Evolutionary conservation across 2,888 invertebrate genomes (phyloP).

Genomic region (Pediacus dermestoides): DNA sequence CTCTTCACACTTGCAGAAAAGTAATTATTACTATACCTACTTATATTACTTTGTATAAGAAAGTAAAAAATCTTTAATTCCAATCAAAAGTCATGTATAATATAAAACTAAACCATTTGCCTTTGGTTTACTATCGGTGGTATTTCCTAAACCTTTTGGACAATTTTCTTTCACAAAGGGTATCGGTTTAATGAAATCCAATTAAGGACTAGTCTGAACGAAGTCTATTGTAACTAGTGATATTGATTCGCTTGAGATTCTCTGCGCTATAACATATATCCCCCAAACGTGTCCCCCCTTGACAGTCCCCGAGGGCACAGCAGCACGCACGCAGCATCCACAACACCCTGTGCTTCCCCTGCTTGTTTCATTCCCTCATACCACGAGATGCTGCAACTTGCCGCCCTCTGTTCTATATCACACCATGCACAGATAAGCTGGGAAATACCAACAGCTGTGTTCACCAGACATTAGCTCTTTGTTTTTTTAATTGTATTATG

Average conservation of each 20-base stretch:
- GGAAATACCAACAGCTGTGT: constrained; percentile 18
- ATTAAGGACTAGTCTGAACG: constrained; percentile 25
- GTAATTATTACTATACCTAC: too few relatives aligned
- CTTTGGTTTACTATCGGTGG: constrained; percentile 6
- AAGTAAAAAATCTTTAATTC: constrained; percentile 7
- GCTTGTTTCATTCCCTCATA: constrained; percentile 6
- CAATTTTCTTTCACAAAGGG: constrained; percentile 27
- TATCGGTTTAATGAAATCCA: constrained; percentile 30
- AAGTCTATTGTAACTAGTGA: constrained; percentile 30
- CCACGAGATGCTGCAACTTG: not conserved
- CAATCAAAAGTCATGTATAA: constrained; percentile 10
- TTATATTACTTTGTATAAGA: too few relatives aligned
- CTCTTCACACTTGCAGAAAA: too few relatives aligned
- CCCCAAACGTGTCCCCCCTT: constrained; percentile 20
- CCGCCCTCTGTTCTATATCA: constrained; percentile 12
- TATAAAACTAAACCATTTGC: constrained; percentile 11
- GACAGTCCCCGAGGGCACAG: constrained; percentile 24
- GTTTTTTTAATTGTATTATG: too few relatives aligned
- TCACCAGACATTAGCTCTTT: constrained; percentile 15
- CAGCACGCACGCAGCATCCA: constrained; percentile 31
- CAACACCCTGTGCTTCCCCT: constrained; percentile 22
- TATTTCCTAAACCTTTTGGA: constrained; percentile 19
- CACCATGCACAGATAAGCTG: constrained; percentile 18
- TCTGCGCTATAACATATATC: constrained; percentile 24
- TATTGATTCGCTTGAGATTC: constrained; percentile 30